Evolutionary conservation across 2,797 vertebrate species (phyloP), one percentile per base, ranked within the genome.

Genomic region (Danio aesculapii): DNA sequence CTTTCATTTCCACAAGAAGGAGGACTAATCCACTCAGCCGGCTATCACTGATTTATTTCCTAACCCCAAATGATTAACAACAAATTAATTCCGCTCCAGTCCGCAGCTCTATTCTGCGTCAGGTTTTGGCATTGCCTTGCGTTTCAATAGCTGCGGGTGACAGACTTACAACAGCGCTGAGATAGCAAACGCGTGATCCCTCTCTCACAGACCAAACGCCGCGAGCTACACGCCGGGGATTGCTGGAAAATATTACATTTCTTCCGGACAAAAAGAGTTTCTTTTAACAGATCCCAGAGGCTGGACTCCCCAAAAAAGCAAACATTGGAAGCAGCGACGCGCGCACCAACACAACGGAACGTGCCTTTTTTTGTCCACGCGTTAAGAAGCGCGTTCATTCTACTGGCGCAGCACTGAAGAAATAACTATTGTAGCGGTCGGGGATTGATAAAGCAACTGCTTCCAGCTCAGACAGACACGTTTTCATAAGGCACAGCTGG

Each of bases 11-110:
- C 19, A 11, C 8, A 30, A 30, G 39, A 41, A 6, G 46, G 43
- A 62, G 58, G 39, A 53, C 59, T 21, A 39, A 46, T 57, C 39
- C 59, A 50, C 47, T 75, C 11, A 64, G 52, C 46, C 62, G 57
- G 30, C 39, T 74, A 41, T 62, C 9, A 14, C 19, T 59, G 17
- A n/a, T 78, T 47, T 62, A 90, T 92, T 91, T 89, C 59, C 61
- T 49, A 19, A 64, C 17, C 41, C 19, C 52, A 92, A 66, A 67
- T 82, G 86, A 83, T 82, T 81, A 68, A 79, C 53, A 39, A 49
- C 43, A 81, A 88, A 93, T 92, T 88, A 89, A 85, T 94, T 91
- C 93, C 93, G 88, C 91, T 95, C 93, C 92, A 57, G 92, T 91
- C 91, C 64, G 70, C 84, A 66, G 87, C 79, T 52, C 43, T 16